Base-by-base conservation (phyloP, 1,140 invertebrate genomes). In the Zaprionus vittiger region DNA sequence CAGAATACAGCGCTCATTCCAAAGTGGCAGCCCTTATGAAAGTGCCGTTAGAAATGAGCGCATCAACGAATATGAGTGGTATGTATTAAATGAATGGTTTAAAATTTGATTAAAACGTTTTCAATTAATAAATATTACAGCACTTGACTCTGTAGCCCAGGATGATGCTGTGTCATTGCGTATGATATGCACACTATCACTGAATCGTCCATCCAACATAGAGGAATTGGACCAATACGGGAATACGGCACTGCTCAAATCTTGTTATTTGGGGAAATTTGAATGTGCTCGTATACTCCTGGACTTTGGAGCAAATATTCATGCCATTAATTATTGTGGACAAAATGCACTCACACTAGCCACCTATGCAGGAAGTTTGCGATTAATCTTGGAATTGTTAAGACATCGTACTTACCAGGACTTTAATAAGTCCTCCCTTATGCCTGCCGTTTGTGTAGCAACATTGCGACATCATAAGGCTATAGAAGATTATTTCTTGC, bases 291-390 rank as follows among this genome's bases (percentile, higher is more conserved):
- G 72, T 4, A 74, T 69, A 0, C 64, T 92, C 5, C 44, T 92
- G 0, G 66, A 80, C 5, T 83, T 80, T 6, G 79, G 83, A 0
- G 91, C 79, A 0, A 83, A 84, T 61, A 78, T 92, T 24, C 81
- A 77, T 9, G 87, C 81, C 3, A 65, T 92, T 4, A 92, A 92
- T 14, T 92, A 84, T 59, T 91, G 82, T 60, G 91, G 91, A 7
- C 91, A 92, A 56, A 92, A 92, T 56, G 91, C 91, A 1, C 59
- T 92, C 26, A 92, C 91, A 0, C 22, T 92, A 20, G 91, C 91
- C 1, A 83, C 81, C 6, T 80, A 84, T 67, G 62, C 70, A 5
- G 91, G 91, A 1, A 66, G 81, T 65, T 64, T 78, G 11, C 65
- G 61, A 1, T 3, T 92, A 41, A 85, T 92, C 11, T 26, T 70